These are phyloP conservation scores for Dipodomys merriami DNA, from an alignment of 2,113 vertebrate genomes.

Conservation along the genomic window DNA sequence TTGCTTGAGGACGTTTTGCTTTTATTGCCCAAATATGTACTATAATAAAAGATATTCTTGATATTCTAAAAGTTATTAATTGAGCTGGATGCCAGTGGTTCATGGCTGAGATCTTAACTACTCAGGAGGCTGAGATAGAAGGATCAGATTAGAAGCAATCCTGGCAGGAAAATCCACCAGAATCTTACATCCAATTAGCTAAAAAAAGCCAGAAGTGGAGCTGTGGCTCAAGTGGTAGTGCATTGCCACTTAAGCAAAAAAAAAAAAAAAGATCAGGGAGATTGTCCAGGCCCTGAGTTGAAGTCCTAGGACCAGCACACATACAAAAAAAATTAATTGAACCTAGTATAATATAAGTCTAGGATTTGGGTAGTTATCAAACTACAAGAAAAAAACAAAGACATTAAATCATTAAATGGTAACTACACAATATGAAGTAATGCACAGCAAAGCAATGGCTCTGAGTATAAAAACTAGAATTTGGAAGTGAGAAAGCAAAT, in stretches of 20 bases:
- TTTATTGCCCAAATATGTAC: slow-evolving; percentile 7
- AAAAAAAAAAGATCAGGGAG: too few relatives aligned
- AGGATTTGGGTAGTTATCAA: not conserved
- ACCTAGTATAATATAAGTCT: not conserved
- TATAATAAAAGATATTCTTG: not conserved
- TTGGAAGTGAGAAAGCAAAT: slow-evolving; percentile 51
- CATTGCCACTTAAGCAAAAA: too few relatives aligned
- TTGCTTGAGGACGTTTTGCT: not conserved
- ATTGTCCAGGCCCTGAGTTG: too few relatives aligned
- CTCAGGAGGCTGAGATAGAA: too few relatives aligned
- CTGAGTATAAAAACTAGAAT: slow-evolving; percentile 51
- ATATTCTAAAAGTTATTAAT: slow-evolving; percentile 12
- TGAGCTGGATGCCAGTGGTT: not conserved
- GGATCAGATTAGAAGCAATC: too few relatives aligned
- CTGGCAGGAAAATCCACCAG: too few relatives aligned
- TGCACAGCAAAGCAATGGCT: not conserved
- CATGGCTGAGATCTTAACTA: too few relatives aligned
- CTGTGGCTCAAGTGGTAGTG: too few relatives aligned
- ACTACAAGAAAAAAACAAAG: not conserved
- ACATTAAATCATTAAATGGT: not conserved
- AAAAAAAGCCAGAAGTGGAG: too few relatives aligned
- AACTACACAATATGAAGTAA: slow-evolving; percentile 7
- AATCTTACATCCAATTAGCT: too few relatives aligned
- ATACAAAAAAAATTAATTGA: too few relatives aligned
- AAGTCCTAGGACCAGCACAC: too few relatives aligned